phyloP scores from a whole-genome alignment of 2,797 vertebrate genomes.

The Synaphobranchus kaupii region DNA sequence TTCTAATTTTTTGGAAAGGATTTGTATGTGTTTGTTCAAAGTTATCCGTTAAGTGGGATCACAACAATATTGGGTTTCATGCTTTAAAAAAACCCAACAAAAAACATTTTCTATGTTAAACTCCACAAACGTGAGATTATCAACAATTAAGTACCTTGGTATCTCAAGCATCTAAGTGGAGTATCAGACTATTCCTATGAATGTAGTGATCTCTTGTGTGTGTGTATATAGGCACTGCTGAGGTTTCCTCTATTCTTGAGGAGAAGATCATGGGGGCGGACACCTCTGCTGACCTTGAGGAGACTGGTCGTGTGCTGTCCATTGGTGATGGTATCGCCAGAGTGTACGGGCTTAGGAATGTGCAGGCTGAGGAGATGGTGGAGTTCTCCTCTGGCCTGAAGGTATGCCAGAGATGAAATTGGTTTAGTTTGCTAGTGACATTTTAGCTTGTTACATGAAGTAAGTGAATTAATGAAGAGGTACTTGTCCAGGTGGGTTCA shows the following conservation, averaged over 20 bases:
- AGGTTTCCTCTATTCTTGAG: constrained; percentile 95
- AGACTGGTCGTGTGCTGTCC: constrained; percentile 93
- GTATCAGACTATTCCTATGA: not conserved
- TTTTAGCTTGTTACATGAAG: not conserved
- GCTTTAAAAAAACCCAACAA: not conserved
- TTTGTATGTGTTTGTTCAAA: not conserved
- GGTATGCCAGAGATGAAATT: constrained; percentile 59
- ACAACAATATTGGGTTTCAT: not conserved
- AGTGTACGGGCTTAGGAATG: constrained; percentile 93
- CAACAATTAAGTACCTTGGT: not conserved
- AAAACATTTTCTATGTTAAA: not conserved
- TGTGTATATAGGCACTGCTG: constrained; percentile 74
- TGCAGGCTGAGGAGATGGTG: constrained; percentile 99
- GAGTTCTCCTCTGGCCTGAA: constrained; percentile 98
- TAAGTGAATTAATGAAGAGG: not conserved
- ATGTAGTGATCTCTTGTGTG: not conserved
- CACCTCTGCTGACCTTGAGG: constrained; percentile 87
- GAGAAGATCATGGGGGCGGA: constrained; percentile 93
- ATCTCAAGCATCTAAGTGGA: not conserved
- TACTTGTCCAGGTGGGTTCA: not conserved
- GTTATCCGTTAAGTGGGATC: not conserved
- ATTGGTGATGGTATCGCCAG: constrained; percentile 97
- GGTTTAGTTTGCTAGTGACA: not conserved
- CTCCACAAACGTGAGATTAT: not conserved
- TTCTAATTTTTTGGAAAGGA: too few species aligned